These are phyloP conservation scores for Alca torda DNA, from an alignment of 2,797 vertebrate species.

Conservation along the genomic window DNA sequence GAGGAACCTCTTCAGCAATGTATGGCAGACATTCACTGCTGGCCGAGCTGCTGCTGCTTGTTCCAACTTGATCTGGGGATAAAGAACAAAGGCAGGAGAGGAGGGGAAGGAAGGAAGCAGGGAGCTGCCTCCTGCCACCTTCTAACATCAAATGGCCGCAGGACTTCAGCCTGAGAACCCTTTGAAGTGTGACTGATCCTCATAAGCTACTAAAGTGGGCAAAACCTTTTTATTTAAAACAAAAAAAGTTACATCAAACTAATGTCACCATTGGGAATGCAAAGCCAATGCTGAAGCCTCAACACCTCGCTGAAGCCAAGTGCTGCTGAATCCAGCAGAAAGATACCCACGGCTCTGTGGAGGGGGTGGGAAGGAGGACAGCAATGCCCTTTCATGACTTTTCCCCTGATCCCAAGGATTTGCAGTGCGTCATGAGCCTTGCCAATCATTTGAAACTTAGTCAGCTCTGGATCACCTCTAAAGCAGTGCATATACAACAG, in stretches of 20 bases:
- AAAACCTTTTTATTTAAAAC: neutral
- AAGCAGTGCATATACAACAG: neutral
- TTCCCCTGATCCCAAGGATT: neutral
- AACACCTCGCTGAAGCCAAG: neutral
- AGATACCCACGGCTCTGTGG: neutral
- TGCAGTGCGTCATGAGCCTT: accelerated
- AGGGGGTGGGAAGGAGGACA: neutral
- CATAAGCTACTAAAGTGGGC: neutral
- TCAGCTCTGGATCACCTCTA: neutral
- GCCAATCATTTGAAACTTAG: neutral
- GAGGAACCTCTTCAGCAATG: neutral
- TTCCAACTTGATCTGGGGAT: neutral
- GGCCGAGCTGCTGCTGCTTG: neutral
- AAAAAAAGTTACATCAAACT: neutral
- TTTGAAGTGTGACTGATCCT: neutral
- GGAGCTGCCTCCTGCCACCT: neutral
- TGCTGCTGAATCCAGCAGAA: neutral
- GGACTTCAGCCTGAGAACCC: neutral
- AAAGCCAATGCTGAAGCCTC: neutral
- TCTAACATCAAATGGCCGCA: neutral
- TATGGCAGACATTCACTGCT: neutral
- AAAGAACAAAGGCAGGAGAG: constrained; percentile 2
- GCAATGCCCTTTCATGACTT: neutral
- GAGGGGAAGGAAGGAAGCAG: neutral
- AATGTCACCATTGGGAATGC: neutral